phyloP scores from a whole-genome alignment of 2,113 vertebrate species.

The Nesogale talazaci region DNA sequence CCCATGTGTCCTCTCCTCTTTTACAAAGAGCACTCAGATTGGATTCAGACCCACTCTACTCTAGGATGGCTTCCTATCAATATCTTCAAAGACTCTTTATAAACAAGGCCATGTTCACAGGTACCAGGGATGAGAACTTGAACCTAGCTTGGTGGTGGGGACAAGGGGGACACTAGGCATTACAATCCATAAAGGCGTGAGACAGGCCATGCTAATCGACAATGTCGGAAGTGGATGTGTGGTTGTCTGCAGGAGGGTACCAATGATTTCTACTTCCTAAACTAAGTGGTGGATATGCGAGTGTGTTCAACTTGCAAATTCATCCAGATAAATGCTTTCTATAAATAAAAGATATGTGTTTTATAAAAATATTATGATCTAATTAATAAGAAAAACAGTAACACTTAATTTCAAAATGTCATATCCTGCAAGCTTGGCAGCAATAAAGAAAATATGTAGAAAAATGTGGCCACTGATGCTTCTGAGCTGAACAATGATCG shows the following conservation, averaged over 20 bases:
- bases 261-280: not conserved
- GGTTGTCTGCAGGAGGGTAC: not conserved
- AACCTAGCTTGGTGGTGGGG: not conserved
- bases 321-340: not conserved
- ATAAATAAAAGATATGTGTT: not conserved
- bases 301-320: not conserved
- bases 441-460: not conserved
- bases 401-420: conserved; percentile 9
- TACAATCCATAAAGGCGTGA: not conserved
- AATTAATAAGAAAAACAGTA: not conserved
- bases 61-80: not conserved
- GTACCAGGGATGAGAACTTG: not conserved
- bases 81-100: too few species aligned
- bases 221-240: not conserved
- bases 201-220: not conserved
- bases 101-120: too few species aligned
- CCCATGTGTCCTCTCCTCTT: not conserved
- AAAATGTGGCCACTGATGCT: not conserved
- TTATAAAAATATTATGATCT: not conserved
- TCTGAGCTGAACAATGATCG: not conserved
- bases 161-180: not conserved
- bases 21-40: not conserved
- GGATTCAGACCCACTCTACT: not conserved
- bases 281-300: not conserved
- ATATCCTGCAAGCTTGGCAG: not conserved